Conservation (phyloP, 2,888 invertebrate genomes). For the Leptinotarsa peninsularis region DNA sequence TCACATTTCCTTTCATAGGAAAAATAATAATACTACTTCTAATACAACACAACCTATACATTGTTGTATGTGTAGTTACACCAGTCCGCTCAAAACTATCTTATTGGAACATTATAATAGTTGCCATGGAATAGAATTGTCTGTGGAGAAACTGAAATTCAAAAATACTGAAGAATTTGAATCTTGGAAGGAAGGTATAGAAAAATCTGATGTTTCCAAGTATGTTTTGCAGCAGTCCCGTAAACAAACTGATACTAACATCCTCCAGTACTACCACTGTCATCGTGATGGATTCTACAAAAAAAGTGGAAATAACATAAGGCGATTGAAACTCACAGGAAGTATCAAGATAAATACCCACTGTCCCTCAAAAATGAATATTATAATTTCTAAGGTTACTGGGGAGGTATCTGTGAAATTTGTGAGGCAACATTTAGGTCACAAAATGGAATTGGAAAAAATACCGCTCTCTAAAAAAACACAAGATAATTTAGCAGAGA, state of each 20-base stretch:
- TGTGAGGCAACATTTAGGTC: constrained; percentile 50
- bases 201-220: constrained; percentile 22
- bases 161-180: constrained; percentile 18
- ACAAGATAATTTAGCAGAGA: constrained; percentile 43
- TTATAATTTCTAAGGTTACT: constrained; percentile 38
- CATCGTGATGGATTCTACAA: constrained; percentile 45
- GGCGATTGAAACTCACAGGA: constrained; percentile 43
- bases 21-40: neutral
- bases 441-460: constrained; percentile 48
- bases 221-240: constrained; percentile 17
- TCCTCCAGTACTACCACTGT: constrained; percentile 24
- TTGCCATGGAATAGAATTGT: constrained; percentile 17
- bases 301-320: constrained; percentile 40
- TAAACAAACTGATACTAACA: constrained; percentile 19
- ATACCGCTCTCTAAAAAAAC: constrained; percentile 47
- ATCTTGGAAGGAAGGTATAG: constrained; percentile 28
- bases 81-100: neutral
- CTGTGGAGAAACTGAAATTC: constrained; percentile 17
- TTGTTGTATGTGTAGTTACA: constrained; percentile 12
- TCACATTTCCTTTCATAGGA: neutral
- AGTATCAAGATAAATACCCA: constrained; percentile 50
- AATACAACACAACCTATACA: neutral
- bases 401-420: constrained; percentile 37
- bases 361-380: constrained; percentile 49
- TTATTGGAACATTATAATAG: constrained; percentile 24